Base-by-base conservation (phyloP, 1,140 invertebrate genomes). In the Globodera rostochiensis region DNA sequence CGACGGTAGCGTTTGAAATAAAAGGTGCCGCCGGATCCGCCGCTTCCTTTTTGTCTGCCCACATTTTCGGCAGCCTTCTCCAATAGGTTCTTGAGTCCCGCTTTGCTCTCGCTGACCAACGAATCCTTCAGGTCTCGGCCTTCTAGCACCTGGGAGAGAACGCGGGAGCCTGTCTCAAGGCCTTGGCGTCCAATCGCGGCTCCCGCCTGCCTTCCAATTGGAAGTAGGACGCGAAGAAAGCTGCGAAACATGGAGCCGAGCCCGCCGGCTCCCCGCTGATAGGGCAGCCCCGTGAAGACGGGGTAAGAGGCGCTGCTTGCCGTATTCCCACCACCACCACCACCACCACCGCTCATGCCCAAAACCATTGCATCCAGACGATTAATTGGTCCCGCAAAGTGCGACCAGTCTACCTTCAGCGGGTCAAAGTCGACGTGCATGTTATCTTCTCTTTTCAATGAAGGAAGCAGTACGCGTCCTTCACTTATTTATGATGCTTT, bases 371-470 rank as follows among this genome's bases (percentile, higher is more conserved):
- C 57, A 8, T 19, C 57, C 5, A 19, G 57, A 1, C 57, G 5
- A 19, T 15, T 15, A 5, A 5, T 15, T 60, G 73, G 49, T 21
- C 13, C 36, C 6, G 57, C 36, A 8, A 25, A 36, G 19, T 15
- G 15, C 1, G 57, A 36, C 80, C 80, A 81, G 15, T 81, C 80
- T 13, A 82, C 60, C 19, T 15, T 3, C 0, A 50, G 36, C 21
- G 80, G 80, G 50, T 81, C 57, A 70, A 81, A 81, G 3, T 66
- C 49, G 7, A 81, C 53, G 79, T 81, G 80, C 79, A 81, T 79
- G 80, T 70, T 77, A 46, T 15, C 1, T 1, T 19, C 5, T 11
- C 57, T 15, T 5, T 60, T 15, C 4, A 25, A 25, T 25, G 25
- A 25, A 25, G 25, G 25, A 25, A 25, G 25, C 25, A 25, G 25